Conservation (phyloP, 2,797 vertebrate species). For the Etheostoma nigrum region DNA sequence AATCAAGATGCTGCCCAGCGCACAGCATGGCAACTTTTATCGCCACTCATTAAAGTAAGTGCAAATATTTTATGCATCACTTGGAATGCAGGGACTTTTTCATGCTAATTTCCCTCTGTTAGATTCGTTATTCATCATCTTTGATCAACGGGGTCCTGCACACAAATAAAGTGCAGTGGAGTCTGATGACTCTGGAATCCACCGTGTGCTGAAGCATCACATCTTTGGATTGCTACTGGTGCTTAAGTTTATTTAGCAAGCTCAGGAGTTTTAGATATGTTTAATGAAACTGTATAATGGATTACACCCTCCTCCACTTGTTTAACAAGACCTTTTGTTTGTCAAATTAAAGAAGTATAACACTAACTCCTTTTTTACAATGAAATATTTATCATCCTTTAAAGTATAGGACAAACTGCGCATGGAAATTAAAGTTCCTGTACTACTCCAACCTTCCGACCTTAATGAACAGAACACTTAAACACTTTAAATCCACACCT, state of each 20-base stretch:
- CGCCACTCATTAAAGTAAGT: conserved; percentile 82
- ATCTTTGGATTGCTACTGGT: conserved; percentile 37
- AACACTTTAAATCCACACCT: conserved; percentile 34
- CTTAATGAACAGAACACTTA: conserved; percentile 45
- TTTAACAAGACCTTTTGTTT: conserved; percentile 30
- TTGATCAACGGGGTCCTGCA: conserved; percentile 63
- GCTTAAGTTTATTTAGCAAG: conserved; percentile 57
- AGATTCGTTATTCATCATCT: conserved; percentile 78
- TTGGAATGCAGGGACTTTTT: conserved; percentile 78
- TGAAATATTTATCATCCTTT: conserved; percentile 41
- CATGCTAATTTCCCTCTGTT: conserved; percentile 78
- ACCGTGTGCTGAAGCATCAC: conserved; percentile 63
- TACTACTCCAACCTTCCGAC: conserved; percentile 17
- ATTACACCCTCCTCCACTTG: conserved; percentile 28
- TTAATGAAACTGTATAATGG: conserved; percentile 42
- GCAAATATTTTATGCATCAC: conserved; percentile 80
- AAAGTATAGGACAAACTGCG: conserved; percentile 33
- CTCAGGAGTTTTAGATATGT: conserved; percentile 53
- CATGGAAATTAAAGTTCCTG: conserved; percentile 19
- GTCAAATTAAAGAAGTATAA: conserved; percentile 31
- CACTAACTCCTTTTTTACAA: conserved; percentile 17
- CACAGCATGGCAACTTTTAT: conserved; percentile 73
- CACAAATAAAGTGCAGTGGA: conserved; percentile 61
- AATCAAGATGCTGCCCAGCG: conserved; percentile 70
- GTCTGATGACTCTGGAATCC: conserved; percentile 52